Base-by-base conservation (phyloP, 2,113 vertebrate genomes). In the Fukomys damarensis region DNA sequence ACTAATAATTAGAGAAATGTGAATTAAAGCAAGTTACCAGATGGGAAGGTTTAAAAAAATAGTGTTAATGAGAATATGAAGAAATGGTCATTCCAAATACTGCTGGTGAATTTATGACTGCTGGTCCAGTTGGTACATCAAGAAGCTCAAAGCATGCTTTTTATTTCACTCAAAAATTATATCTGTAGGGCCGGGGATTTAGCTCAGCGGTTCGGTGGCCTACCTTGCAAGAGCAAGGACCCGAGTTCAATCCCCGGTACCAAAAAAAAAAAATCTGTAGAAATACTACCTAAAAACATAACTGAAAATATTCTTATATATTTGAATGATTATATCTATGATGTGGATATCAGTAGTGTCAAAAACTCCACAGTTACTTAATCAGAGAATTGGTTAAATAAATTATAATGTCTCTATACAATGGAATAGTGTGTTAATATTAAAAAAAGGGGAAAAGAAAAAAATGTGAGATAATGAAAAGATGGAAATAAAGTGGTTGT, bases 311-410 rank as follows among this genome's bases (percentile, higher is more conserved):
- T 49, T 70, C 20, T 89, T 41, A 58, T 41, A 76, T 72, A 12
- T 61, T 77, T 70, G 32, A 89, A 72, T 49, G 89, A 13, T 11
- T 22, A 49, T 5, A 2, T 87, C 89, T 95, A 95, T 91, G 54
- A 79, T 16, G 38, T 30, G 5, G 54, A 49, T 77, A 65, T 61
- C 76, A 88, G 16, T 58, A 74, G 95, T 49, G 10, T 52, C 81
- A 22, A 87, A 95, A 89, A 52, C 77, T 66, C 43, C 66, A 14
- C 86, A 84, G 84, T 54, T 66, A 80, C 19, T 52, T 94, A 88
- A 83, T 19, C 6, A 79, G 26, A 56, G 19, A 5, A 80, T 24
- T 84, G 41, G 41, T 80, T 79, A 93, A 66, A 86, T 70, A 95
- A 86, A 86, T 68, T 79, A 82, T 0, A 56, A 2, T 38, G 17